A percentile compares a stretch with the other conserved stretches of the same genome.
Evolutionary conservation across 2,797 vertebrate genomes (phyloP).

Genomic region (Meda fulgida): DNA sequence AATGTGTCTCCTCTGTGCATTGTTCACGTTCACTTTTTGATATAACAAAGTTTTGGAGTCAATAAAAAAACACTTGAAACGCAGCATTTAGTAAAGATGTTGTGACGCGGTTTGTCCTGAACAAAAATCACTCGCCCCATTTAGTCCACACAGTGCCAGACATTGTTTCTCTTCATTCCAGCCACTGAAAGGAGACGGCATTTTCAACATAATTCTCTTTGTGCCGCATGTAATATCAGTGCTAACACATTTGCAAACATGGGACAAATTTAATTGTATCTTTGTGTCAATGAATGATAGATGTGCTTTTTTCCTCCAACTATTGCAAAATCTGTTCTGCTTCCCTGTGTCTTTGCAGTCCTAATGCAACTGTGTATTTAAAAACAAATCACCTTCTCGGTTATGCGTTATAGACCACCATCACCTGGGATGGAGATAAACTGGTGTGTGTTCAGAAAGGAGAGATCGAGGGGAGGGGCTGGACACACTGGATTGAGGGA

Average conservation of each 20-base stretch:
- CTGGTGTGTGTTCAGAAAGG: conserved; percentile 93
- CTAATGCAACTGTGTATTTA: background rate
- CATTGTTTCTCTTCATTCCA: background rate
- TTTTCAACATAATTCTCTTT: conserved; percentile 14
- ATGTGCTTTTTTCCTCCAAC: background rate
- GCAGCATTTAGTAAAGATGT: background rate
- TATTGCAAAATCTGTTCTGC: background rate
- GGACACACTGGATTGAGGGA: conserved; percentile 94
- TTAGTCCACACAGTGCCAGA: background rate
- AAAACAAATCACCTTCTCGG: conserved; percentile 3
- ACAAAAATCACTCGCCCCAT: conserved; percentile 13
- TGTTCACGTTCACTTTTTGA: background rate
- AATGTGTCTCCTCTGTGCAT: background rate
- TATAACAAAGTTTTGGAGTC: background rate
- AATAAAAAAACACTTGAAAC: background rate
- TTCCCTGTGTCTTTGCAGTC: background rate
- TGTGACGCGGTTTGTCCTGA: conserved; percentile 7
- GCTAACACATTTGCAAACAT: background rate
- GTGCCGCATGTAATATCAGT: background rate
- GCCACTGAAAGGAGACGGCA: background rate
- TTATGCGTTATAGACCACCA: conserved; percentile 79
- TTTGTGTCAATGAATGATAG: background rate
- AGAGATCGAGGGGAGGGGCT: conserved; percentile 92
- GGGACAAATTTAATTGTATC: background rate
- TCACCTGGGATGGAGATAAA: conserved; percentile 91